phyloP scores from a whole-genome alignment of 2,113 vertebrate species.

The Oncorhynchus mykiss region DNA sequence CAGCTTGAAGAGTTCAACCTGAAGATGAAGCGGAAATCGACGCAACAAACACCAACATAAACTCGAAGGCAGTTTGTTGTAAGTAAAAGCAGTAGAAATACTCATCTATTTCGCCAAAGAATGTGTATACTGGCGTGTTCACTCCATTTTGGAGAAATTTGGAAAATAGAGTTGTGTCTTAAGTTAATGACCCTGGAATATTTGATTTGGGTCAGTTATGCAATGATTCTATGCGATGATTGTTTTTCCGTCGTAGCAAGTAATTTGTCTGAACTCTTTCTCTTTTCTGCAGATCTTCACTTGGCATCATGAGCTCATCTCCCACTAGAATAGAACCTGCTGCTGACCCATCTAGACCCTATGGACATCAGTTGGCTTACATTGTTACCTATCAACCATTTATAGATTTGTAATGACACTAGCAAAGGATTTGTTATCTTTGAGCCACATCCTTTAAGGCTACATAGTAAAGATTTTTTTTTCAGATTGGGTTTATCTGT shows the following conservation, averaged over 20 bases:
- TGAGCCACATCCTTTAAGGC: neutral
- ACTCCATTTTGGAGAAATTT: too few species aligned
- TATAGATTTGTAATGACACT: neutral
- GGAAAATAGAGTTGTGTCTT: neutral
- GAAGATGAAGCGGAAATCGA: slow-evolving; percentile 37
- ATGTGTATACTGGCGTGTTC: neutral
- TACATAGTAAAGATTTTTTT: neutral
- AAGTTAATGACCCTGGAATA: too few species aligned
- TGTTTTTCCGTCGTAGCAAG: neutral
- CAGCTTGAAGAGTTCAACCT: slow-evolving; percentile 57
- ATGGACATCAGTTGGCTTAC: neutral
- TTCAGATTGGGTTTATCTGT: neutral
- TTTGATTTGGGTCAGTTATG: too few species aligned
- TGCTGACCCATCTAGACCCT: neutral
- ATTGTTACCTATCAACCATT: neutral
- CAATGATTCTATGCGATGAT: too few species aligned
- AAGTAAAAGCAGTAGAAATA: neutral
- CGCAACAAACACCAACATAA: neutral
- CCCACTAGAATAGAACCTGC: neutral
- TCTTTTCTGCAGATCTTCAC: neutral
- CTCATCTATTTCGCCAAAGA: neutral
- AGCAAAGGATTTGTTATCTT: neutral
- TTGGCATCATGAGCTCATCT: neutral
- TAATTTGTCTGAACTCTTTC: neutral
- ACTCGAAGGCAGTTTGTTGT: neutral